Base-by-base conservation (phyloP, 53 echinoderm and acorn worm genomes). In the Hippasteria phrygiana region DNA sequence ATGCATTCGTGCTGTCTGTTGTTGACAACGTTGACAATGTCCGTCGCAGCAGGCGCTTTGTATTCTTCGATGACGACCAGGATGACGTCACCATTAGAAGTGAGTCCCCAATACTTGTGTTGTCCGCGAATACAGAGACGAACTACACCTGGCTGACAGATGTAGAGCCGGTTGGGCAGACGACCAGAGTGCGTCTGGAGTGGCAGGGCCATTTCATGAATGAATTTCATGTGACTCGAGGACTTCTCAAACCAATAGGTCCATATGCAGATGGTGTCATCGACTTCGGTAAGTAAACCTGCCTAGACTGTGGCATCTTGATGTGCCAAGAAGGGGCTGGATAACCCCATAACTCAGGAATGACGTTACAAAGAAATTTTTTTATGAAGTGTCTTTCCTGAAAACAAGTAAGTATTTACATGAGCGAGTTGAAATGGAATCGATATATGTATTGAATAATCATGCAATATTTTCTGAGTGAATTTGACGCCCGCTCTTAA, bases 1-100 rank as follows among this genome's bases (percentile, higher is more conserved):
- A 81, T 56, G 88, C 88, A 8, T 36, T 92, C 8, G 28, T 92
- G 1, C 48, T 92, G 4, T 34, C 73, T 17, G 88, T 73, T 11
- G 55, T 80, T 59, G 92, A 92, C 64, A 71, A 59, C 24, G 87
- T 75, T 35, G 88, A 43, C 20, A 92, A 92, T 26, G 5, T 55
- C 29, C 55, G 62, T 26, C 55, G 82, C 26, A 73, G 80, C 36
- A 32, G 92, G 41, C 88, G 88, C 8, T 92, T 92, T 32, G 50
- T 92, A 8, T 72, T 88, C 11, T 82, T 88, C 63, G 88, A 88
- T 33, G 71, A 78, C 33, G 92, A 74, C 56, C 39, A 42, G 0
- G 83, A 39, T 59, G 80, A 77, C 24, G 87, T 92, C 1, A 71
- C 78, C 7, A 55, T 80, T n/a, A 37, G 50, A 37, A 18, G 0